Evolutionary conservation across 2,797 vertebrate genomes (phyloP).

Genomic region (Sardinella longiceps): DNA sequence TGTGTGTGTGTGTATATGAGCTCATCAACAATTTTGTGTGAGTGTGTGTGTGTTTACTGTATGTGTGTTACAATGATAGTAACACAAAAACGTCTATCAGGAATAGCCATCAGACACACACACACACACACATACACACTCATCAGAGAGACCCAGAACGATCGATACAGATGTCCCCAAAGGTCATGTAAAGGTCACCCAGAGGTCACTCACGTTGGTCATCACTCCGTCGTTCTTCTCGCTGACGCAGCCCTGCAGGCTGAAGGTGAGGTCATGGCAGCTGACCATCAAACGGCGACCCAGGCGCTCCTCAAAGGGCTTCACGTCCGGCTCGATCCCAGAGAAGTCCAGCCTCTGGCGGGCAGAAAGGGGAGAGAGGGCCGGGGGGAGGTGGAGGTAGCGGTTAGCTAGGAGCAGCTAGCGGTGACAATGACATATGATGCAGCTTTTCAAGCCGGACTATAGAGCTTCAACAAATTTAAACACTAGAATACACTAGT

Average conservation of each 20-base stretch:
- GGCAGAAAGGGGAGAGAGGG: not conserved
- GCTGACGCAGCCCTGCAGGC: conserved; percentile 85
- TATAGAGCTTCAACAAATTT: too few species aligned
- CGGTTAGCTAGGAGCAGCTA: not conserved
- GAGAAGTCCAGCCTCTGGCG: conserved; percentile 93
- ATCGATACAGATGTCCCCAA: not conserved
- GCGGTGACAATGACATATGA: too few species aligned
- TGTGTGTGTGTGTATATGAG: not conserved
- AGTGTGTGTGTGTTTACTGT: too few species aligned
- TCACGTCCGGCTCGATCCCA: conserved; percentile 92
- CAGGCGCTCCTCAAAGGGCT: conserved; percentile 93
- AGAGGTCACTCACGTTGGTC: conserved; percentile 82
- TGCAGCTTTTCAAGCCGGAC: too few species aligned
- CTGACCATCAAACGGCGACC: conserved; percentile 87
- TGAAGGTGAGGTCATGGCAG: conserved; percentile 92
- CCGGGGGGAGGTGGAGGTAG: not conserved
- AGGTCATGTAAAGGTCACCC: not conserved
- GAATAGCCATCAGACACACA: too few species aligned
- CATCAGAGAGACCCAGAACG: too few species aligned
- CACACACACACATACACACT: too few species aligned
- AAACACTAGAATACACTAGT: not conserved
- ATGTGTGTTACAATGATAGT: too few species aligned
- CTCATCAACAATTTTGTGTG: too few species aligned
- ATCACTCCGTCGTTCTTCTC: conserved; percentile 81
- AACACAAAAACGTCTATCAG: too few species aligned